Evolutionary conservation across 2,888 invertebrate species (phyloP).

Genomic region (Strigamia maritima): DNA sequence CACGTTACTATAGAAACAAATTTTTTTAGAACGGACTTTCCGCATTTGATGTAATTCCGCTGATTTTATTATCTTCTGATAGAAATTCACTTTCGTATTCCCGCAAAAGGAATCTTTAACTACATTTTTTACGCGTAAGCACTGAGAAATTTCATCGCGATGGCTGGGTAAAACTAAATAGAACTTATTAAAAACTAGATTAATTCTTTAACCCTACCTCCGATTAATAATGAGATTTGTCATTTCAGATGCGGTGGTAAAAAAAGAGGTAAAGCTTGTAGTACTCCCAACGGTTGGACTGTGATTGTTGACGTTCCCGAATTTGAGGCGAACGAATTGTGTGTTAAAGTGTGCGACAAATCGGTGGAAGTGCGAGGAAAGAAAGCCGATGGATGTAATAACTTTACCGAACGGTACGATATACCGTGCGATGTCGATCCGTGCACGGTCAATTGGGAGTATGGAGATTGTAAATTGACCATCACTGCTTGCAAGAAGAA

Average conservation of each 20-base stretch:
- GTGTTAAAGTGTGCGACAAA: not conserved
- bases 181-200: not conserved
- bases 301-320: slow-evolving; percentile 15
- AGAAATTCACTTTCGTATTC: not conserved
- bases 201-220: not conserved
- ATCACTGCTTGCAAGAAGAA: slow-evolving; percentile 17
- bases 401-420: not conserved
- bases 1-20: not conserved
- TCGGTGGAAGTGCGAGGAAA: not conserved
- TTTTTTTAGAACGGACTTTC: not conserved
- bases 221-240: not conserved
- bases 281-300: not conserved
- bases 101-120: not conserved
- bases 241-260: not conserved
- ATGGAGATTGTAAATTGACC: slow-evolving; percentile 1
- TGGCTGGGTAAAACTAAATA: not conserved
- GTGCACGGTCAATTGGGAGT: not conserved
- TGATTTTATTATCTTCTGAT: not conserved
- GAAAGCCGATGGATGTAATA: not conserved
- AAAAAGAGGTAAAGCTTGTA: not conserved
- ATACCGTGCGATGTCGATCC: slow-evolving; percentile 10
- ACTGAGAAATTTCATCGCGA: not conserved
- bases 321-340: not conserved
- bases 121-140: not conserved
- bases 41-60: not conserved